Base-by-base conservation (phyloP, 2,888 invertebrate species). In the Colletes collaris region DNA sequence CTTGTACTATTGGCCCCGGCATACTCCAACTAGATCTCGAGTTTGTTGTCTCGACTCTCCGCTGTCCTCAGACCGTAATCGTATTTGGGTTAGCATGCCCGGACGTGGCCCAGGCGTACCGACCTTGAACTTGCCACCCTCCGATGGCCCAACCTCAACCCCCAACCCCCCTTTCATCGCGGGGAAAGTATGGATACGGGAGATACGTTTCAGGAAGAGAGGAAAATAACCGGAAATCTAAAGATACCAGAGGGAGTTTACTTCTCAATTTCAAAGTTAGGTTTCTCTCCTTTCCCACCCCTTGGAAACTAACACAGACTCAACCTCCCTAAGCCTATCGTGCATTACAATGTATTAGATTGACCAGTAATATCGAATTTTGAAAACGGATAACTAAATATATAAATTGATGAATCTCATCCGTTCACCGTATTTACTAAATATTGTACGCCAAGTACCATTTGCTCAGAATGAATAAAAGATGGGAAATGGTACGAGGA, bases 111-210 rank as follows among this genome's bases (percentile, higher is more conserved):
- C 87, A 87, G 87, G 87, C 82, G 50, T 62, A 59, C 70, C 71
- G 83, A 81, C 92, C 92, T 91, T 92, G 92, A 92, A 92, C 92
- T 92, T 91, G 89, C 82, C 86, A 74, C 84, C 86, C 84, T 76
- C 86, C 73, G 65, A 75, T 71, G 70, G 80, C 69, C 76, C 83
- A 63, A 81, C 81, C 83, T 65, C 76, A 76, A 74, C 79, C 68
- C 82, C 76, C 79, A 67, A 75, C 50, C 80, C 71, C 71, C 74
- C 71, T 52, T 64, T 68, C 53, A 65, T 59, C 70, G 50, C 60
- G 67, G 64, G 71, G 55, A 49, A 71, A 71, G 67, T 56, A 67
- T 64, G 19, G 52, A 58, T 68, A 64, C 68, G 56, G 67, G 65
- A 60, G 65, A 80, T 50, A 72, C 64, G 46, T 50, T 69, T 46